phyloP scores from a whole-genome alignment of 2,888 invertebrate genomes.

The Lasioglossum zephyrum region DNA sequence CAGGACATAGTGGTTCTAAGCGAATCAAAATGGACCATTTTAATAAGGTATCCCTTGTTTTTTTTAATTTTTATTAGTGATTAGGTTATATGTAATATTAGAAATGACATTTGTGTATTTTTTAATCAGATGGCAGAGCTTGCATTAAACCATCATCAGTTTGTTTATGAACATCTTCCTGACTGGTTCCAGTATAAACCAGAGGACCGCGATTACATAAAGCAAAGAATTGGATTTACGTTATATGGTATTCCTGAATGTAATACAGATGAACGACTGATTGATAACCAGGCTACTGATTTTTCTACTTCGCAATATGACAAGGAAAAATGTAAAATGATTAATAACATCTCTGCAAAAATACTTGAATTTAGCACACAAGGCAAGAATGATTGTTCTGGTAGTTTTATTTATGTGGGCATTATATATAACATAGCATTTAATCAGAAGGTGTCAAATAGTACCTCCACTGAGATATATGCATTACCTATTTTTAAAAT shows the following conservation, averaged over 20 bases:
- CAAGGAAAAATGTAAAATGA: neutral
- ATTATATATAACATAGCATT: conserved; percentile 60
- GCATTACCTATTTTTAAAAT: conserved; percentile 38
- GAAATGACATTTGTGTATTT: conserved; percentile 1
- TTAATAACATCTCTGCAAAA: conserved; percentile 22
- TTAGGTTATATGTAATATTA: too few relatives aligned
- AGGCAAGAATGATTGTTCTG: neutral
- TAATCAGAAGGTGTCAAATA: neutral
- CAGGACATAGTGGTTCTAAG: neutral
- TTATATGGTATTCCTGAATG: conserved; percentile 68
- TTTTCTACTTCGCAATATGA: conserved; percentile 11
- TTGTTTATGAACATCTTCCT: conserved; percentile 74
- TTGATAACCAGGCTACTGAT: neutral
- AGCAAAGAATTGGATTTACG: conserved; percentile 75
- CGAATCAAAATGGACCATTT: neutral
- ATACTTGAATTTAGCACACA: conserved; percentile 17
- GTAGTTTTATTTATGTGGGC: conserved; percentile 27
- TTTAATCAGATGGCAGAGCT: conserved; percentile 16
- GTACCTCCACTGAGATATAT: neutral
- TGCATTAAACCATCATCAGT: conserved; percentile 68
- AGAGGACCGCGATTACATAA: conserved; percentile 61
- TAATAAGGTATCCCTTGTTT: neutral
- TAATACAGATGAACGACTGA: neutral
- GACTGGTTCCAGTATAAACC: conserved; percentile 72
- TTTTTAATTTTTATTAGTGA: neutral